Evolutionary conservation across 2,888 invertebrate species (phyloP), one percentile per base, ranked within the genome.

Genomic region (Pheosia tremula): DNA sequence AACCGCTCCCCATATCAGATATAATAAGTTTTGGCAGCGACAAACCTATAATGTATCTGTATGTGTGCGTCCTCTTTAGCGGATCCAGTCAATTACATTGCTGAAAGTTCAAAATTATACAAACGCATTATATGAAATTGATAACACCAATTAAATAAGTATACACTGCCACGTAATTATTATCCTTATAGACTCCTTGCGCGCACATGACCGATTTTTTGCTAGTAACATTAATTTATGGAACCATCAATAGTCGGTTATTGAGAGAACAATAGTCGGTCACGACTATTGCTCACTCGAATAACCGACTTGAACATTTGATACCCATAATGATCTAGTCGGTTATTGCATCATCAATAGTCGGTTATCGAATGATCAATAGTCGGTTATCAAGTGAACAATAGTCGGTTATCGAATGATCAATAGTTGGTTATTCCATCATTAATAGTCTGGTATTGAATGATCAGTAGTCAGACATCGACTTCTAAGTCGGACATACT

Each of bases 141-240:
- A 56, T 45, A 66, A 72, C 72, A 77, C 68, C 66, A 72, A 75
- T 77, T 57, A 73, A 69, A 63, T 49, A 61, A 56, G 54, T 59
- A 59, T 66, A 72, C 77, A 77, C 77, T 77, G 77, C 77, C 77
- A 73, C 69, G 61, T 70, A 64, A 67, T 67, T 66, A 66, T 67
- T 66, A 64, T 71, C 62, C 62, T 73, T 66, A 71, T 63, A 61
- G 50, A 68, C 60, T 0, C 4, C 47, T n/a, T n/a, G 47, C n/a
- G 47, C n/a, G 47, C 47, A 5, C 47, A n/a, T 5, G 47, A n/a
- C 47, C 47, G 47, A 47, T 47, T 47, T 5, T 47, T 41, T 1
- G 24, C 43, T 9, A 43, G 7, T 43, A 10, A 41, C 24, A 7
- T 43, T 9, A 43, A 43, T 43, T 43, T 43, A 43, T 43, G 9